Evolutionary conservation across 1,140 invertebrate genomes (phyloP), one percentile per base, ranked within the genome.

Genomic region (Araneus ventricosus): DNA sequence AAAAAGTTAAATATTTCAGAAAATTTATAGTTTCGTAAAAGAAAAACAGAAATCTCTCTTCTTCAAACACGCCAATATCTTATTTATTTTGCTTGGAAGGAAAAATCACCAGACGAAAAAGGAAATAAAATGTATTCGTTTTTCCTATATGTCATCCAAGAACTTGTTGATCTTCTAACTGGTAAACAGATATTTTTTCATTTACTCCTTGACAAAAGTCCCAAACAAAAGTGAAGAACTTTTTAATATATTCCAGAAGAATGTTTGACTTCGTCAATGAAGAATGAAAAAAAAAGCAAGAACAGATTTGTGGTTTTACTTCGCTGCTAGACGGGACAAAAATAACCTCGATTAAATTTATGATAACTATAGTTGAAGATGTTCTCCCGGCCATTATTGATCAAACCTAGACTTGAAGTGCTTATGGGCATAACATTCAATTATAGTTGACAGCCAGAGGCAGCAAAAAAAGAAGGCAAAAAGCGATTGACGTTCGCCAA

Each of bases 401-500:
- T 87, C 85, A 57, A 63, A 87, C 59, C 85, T 63, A 27, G 39
- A 41, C 80, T 84, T 52, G 30, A 87, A 87, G 27, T 61, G 85
- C 80, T 87, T 87, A 87, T 87, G 85, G 52, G 52, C 85, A 84
- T 52, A 84, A 37, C 85, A 87, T 87, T 87, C 85, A 87, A 87
- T 87, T 87, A 87, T 22, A 30, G 45, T 37, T 87, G 85, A 87
- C 85, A 57, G 22, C 27, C n/a, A 14, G 37, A 34, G 79, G 37
- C 37, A 8, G 27, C 5, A 79, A 61, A 61, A 63, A 63, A n/a
- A 37, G 30, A 5, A 75, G 27, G 67, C 30, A 75, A 75, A 75
- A 87, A 61, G 57, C 37, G 37, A 41, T 87, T 88, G 88, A 79
- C 67, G n/a, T 90, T 90, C 88, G 88, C 88, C 88, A 90, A 90